Conservation (phyloP, 2,797 vertebrate genomes). For the Paramormyrops hopkinsi region DNA sequence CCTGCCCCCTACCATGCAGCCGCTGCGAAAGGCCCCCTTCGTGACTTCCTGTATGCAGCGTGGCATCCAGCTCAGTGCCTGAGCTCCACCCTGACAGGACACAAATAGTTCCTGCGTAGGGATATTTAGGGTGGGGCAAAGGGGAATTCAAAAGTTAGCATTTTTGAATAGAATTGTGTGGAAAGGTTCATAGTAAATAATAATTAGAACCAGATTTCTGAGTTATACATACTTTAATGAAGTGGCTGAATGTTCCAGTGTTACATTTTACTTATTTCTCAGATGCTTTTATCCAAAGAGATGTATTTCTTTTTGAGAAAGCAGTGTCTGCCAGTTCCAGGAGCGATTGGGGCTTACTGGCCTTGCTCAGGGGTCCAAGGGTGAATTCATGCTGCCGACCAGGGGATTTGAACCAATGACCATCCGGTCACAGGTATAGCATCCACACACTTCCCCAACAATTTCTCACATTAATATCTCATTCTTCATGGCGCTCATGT, state of each 20-base stretch:
- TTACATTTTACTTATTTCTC: neutral
- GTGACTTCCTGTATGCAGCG: neutral
- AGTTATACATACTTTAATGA: neutral
- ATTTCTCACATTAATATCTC: neutral
- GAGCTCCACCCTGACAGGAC: neutral
- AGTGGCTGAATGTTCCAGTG: neutral
- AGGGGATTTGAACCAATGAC: neutral
- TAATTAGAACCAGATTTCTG: neutral
- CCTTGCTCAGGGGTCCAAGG: neutral
- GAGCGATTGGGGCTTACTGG: neutral
- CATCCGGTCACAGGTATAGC: neutral
- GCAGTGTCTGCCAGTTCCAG: neutral
- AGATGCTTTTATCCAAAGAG: neutral
- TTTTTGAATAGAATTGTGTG: neutral
- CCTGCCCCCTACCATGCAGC: neutral
- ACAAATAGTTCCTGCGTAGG: neutral
- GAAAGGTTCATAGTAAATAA: neutral
- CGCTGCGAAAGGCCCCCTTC: neutral
- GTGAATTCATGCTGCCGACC: neutral
- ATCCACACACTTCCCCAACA: neutral
- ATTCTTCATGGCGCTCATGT: neutral
- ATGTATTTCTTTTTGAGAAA: neutral
- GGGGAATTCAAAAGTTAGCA: neutral
- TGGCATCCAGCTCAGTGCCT: neutral
- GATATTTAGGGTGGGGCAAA: neutral